Evolutionary conservation across 2,888 invertebrate genomes (phyloP), one percentile per base, ranked within the genome.

Genomic region (Synanthedon formicaeformis): DNA sequence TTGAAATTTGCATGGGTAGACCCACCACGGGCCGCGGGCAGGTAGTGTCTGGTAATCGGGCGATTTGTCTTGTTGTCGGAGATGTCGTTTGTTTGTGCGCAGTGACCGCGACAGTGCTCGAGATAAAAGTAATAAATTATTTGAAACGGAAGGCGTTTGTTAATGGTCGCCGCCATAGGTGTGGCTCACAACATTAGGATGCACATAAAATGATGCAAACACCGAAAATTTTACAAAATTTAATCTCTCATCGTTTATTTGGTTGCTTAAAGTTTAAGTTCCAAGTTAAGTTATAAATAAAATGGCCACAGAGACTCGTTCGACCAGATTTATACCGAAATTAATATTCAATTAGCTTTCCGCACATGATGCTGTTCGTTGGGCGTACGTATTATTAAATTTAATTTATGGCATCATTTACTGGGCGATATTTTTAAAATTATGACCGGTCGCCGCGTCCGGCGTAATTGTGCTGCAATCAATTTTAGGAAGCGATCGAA

Each of bases 311-410:
- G 64, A 75, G 72, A 82, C 76, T 81, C 64, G 84, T 78, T 72
- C 62, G 62, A 75, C 80, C 77, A 81, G 86, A 86, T 86, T 86
- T 84, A 81, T 81, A 77, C 75, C 79, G 71, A 85, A 84, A 84
- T 87, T 86, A 87, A 87, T 84, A 86, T 85, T 86, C 87, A 86
- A 86, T 87, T 86, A 86, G 84, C 85, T 85, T 83, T 87, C 85
- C 81, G 85, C 85, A 86, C 86, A 87, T 86, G 83, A 83, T 74
- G 76, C 78, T 69, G 78, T 75, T 74, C 71, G 73, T 71, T 81
- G 82, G 84, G 80, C 85, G 83, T 82, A 76, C 69, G 82, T 83
- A 75, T 86, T 87, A 87, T 86, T 87, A 86, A 81, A 77, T 79
- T 79, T 64, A 80, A 87, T 86, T 86, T 87, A 87, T 84, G 73